Evolutionary conservation across 1,140 invertebrate species (phyloP).

Genomic region (Hestina assimilis): DNA sequence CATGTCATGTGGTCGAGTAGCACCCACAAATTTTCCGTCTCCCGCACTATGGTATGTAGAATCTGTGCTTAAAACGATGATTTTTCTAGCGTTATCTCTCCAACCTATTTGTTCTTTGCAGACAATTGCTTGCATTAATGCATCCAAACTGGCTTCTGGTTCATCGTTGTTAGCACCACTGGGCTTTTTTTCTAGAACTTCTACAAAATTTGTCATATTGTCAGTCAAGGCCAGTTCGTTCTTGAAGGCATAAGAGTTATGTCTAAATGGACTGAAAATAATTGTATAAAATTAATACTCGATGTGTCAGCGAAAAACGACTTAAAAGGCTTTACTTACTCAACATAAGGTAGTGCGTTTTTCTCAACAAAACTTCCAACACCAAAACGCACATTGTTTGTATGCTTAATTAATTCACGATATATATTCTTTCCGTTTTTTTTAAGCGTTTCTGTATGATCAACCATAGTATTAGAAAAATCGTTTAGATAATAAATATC

Average conservation of each 20-base stretch:
- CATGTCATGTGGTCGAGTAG: constrained; percentile 91
- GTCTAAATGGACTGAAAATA: constrained; percentile 9
- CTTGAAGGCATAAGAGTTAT: constrained; percentile 83
- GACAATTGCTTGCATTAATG: constrained; percentile 87
- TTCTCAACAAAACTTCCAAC: constrained; percentile 96
- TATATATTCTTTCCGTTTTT: constrained; percentile 82
- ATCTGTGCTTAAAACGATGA: constrained; percentile 83
- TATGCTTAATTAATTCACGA: constrained; percentile 84
- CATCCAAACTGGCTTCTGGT: constrained; percentile 55
- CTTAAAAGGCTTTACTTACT: constrained; percentile 70
- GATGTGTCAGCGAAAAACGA: not conserved
- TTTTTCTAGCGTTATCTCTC: constrained; percentile 79
- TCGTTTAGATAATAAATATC: constrained; percentile 95
- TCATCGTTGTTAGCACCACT: constrained; percentile 29
- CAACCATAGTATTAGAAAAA: constrained; percentile 88
- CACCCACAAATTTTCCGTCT: constrained; percentile 88
- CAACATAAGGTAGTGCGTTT: constrained; percentile 87
- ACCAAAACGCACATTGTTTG: constrained; percentile 89
- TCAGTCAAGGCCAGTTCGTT: constrained; percentile 90
- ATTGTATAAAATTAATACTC: not conserved
- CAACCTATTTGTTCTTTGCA: constrained; percentile 82
- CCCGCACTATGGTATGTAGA: constrained; percentile 83
- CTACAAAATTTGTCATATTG: constrained; percentile 83
- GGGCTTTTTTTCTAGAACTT: constrained; percentile 73
- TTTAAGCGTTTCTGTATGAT: constrained; percentile 84